phyloP scores from a whole-genome alignment of 1,140 invertebrate species.

The Polyergus mexicanus region DNA sequence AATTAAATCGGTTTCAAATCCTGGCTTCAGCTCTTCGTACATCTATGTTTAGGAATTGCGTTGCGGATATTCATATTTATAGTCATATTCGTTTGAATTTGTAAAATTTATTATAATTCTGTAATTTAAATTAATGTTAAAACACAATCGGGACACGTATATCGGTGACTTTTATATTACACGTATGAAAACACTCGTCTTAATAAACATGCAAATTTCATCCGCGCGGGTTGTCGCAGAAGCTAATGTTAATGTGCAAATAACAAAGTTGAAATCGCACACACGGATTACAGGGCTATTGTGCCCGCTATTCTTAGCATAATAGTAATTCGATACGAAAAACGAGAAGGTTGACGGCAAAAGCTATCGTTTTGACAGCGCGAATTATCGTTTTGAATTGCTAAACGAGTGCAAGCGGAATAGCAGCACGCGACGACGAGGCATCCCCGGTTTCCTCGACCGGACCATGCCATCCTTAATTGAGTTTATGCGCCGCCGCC shows the following conservation, averaged over 20 bases:
- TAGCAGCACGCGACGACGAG: constrained; percentile 54
- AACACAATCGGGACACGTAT: not conserved
- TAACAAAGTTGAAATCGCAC: constrained; percentile 57
- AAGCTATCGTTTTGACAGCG: constrained; percentile 31
- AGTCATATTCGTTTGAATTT: not conserved
- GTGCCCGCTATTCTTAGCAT: constrained; percentile 50
- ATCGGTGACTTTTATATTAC: not conserved
- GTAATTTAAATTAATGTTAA: constrained; percentile 19
- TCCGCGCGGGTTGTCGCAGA: not conserved
- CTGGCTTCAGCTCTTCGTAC: not conserved
- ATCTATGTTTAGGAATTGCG: constrained; percentile 1
- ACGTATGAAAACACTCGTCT: constrained; percentile 24
- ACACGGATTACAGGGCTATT: constrained; percentile 36
- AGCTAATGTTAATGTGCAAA: constrained; percentile 42
- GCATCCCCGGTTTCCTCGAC: constrained; percentile 69
- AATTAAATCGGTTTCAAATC: constrained; percentile 21
- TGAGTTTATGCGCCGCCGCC: constrained; percentile 70
- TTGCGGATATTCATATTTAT: not conserved
- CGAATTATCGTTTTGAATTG: not conserved
- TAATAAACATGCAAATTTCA: constrained; percentile 39
- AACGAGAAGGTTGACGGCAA: constrained; percentile 58
- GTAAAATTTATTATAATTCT: constrained; percentile 26
- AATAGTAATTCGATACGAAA: constrained; percentile 51
- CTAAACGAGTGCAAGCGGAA: not conserved
- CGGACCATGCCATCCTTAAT: constrained; percentile 68